Base-by-base conservation (phyloP, 2,888 invertebrate species). In the Hoplodrina ambigua region DNA sequence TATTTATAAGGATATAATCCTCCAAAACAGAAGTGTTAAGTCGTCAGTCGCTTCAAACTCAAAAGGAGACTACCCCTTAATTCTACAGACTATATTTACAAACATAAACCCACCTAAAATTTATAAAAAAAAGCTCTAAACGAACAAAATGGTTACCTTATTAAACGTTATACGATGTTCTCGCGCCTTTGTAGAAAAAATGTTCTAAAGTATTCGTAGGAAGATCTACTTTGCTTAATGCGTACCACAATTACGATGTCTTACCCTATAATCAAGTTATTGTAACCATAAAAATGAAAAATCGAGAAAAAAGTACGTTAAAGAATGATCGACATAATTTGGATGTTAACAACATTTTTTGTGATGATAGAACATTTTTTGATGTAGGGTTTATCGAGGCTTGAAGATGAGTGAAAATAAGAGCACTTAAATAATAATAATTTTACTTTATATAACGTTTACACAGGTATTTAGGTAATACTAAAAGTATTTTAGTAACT, bases 201-300 rank as follows among this genome's bases (percentile, higher is more conserved):
- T 68, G 67, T 60, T 69, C 57, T 54, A 53, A 82, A 82, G 52
- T 66, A 61, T 57, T 61, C 37, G 19, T 46, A 44, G 52, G 15
- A 55, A 66, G 62, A 59, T 63, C n/a, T 67, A 67, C 55, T 71
- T 71, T 56, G 5, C 61, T 69, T 69, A 73, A 71, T 66, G 78
- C 57, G 68, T 50, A 60, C 54, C 60, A 52, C 72, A 75, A 76
- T 83, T 76, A 78, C 65, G 75, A 66, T 64, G 60, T 69, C 74
- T 64, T 61, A 83, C 68, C 54, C 49, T 53, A 73, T 83, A 76
- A 83, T 83, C 65, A 73, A 85, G 81, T 76, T 80, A 85, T 70
- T 81, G 75, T 41, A 59, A 69, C 59, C 74, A 68, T 83, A 78
- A 80, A 80, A 71, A 83, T 73, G 69, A 74, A 81, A 73, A 72